Conservation (phyloP, 2,888 invertebrate species). For the Leptinotarsa peninsularis region DNA sequence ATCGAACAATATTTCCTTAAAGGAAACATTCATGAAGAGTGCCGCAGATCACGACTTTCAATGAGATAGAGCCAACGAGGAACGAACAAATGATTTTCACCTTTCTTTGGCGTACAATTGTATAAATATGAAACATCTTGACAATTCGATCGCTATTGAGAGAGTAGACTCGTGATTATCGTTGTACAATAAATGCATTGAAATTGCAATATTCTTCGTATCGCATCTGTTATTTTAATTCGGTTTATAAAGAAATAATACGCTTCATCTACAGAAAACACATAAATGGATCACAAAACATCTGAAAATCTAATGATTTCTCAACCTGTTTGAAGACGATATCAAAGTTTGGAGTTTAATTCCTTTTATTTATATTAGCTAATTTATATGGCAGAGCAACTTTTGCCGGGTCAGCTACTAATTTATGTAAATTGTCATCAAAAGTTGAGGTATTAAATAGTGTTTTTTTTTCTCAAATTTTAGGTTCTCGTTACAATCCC, state of each 20-base stretch:
- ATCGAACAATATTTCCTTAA: slow-evolving; percentile 7
- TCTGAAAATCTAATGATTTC: neutral
- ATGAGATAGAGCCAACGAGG: neutral
- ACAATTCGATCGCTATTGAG: slow-evolving; percentile 16
- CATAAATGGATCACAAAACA: no score
- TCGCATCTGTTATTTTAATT: neutral
- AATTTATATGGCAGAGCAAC: no score
- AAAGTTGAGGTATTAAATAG: no score
- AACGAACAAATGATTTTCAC: slow-evolving; percentile 24
- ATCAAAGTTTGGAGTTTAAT: neutral
- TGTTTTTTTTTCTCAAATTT: no score
- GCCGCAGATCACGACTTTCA: slow-evolving; percentile 13
- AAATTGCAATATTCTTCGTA: neutral
- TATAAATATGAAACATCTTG: slow-evolving; percentile 12
- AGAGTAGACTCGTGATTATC: neutral
- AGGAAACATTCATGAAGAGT: slow-evolving; percentile 11
- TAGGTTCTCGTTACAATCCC: no score
- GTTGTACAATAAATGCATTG: neutral
- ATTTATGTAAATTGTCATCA: no score
- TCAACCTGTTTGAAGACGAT: neutral
- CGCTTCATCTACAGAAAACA: no score
- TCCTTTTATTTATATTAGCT: no score
- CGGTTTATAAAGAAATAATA: no score
- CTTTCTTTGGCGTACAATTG: slow-evolving; percentile 24
- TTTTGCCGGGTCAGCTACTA: no score